Conservation (phyloP, 1,140 invertebrate genomes). For the Penaeus japonicus region DNA sequence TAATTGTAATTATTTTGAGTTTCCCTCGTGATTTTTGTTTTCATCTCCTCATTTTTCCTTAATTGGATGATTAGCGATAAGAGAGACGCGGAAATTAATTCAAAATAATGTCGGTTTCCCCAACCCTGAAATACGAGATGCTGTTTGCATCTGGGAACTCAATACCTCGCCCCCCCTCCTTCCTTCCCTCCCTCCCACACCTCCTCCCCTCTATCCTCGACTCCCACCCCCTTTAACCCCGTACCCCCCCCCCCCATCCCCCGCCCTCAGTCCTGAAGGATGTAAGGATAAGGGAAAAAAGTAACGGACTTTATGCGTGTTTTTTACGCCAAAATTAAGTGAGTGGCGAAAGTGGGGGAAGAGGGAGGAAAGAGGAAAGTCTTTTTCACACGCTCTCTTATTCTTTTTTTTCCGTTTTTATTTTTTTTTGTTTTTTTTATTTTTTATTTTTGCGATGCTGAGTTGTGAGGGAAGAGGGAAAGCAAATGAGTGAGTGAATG, state of each 20-base stretch:
- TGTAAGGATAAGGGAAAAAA: too few species aligned
- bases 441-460: not conserved
- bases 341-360: too few species aligned
- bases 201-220: not conserved
- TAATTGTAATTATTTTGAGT: too few species aligned
- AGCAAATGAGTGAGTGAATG: not conserved
- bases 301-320: too few species aligned
- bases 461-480: not conserved
- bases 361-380: not conserved
- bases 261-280: too few species aligned
- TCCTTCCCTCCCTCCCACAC: not conserved
- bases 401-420: not conserved
- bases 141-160: not conserved
- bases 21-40: too few species aligned
- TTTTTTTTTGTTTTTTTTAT: not conserved
- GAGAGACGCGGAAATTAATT: too few species aligned
- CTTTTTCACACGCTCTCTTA: not conserved
- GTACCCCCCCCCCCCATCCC: not conserved
- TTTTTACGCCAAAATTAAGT: too few species aligned
- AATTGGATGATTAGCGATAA: too few species aligned
- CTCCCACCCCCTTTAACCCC: too few species aligned
- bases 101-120: too few species aligned
- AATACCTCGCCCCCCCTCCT: not conserved
- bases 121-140: not conserved
- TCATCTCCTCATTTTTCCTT: too few species aligned